Evolutionary conservation across 2,888 invertebrate genomes (phyloP).

Genomic region (Subacronicta megacephala): DNA sequence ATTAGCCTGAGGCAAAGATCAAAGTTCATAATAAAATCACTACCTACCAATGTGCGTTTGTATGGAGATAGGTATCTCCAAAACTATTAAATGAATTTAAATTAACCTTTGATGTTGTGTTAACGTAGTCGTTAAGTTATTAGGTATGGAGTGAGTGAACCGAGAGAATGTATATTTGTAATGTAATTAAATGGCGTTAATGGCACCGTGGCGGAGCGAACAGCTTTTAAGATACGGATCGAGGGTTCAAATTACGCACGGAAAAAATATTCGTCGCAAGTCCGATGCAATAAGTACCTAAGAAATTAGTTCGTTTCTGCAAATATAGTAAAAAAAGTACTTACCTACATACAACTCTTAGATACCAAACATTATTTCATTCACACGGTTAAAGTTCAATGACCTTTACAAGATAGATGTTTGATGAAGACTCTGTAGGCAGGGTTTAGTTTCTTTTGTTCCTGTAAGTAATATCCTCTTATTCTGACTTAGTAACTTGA

Average conservation of each 20-base stretch:
- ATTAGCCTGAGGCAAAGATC: slow-evolving; percentile 48
- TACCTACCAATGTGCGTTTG: slow-evolving; percentile 39
- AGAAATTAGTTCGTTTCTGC: too few relatives aligned
- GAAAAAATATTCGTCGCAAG: too few relatives aligned
- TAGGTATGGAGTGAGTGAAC: background rate
- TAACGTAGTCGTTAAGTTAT: slow-evolving; percentile 21
- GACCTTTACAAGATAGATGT: background rate
- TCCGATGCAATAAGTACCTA: too few relatives aligned
- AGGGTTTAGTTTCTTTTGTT: slow-evolving; percentile 4
- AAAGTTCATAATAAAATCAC: slow-evolving; percentile 59
- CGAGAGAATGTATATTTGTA: background rate
- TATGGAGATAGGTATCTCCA: slow-evolving; percentile 35
- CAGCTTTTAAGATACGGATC: too few relatives aligned
- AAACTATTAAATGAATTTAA: slow-evolving; percentile 51
- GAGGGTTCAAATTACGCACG: too few relatives aligned
- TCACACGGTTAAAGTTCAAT: background rate
- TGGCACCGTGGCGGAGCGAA: too few relatives aligned
- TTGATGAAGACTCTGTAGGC: background rate
- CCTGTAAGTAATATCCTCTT: background rate
- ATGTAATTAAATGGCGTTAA: too few relatives aligned
- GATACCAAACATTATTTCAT: background rate
- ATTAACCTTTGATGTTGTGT: slow-evolving; percentile 47
- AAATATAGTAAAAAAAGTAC: too few relatives aligned
- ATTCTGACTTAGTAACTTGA: background rate
- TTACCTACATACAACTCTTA: too few relatives aligned